phyloP scores from a whole-genome alignment of 2,888 invertebrate species.

The Latrodectus hesperus region DNA sequence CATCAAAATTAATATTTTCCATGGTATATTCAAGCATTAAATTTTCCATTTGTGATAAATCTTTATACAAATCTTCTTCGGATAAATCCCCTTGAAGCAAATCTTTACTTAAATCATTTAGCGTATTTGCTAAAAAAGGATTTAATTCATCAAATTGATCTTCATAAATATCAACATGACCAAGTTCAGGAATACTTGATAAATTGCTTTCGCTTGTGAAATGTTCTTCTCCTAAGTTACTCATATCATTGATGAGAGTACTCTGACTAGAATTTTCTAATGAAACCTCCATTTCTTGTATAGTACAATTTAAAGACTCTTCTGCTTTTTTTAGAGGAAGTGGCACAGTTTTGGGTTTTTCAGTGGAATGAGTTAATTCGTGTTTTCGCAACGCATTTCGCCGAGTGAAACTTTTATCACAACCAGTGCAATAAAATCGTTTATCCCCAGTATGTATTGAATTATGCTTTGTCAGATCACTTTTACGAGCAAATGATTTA shows the following conservation, averaged over 20 bases:
- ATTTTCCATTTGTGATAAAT: constrained; percentile 25
- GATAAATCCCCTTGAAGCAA: constrained; percentile 31
- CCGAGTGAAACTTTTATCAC: constrained; percentile 28
- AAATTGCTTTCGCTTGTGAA: background rate
- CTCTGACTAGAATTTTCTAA: no score
- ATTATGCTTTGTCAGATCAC: constrained; percentile 38
- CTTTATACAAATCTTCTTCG: constrained; percentile 24
- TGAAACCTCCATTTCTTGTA: background rate
- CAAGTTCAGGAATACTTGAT: background rate
- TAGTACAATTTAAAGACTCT: background rate
- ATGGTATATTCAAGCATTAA: constrained; percentile 29
- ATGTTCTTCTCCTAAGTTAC: no score
- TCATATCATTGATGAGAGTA: no score
- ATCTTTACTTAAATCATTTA: constrained; percentile 16
- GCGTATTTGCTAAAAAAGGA: constrained; percentile 6
- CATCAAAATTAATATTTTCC: constrained; percentile 9
- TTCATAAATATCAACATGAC: constrained; percentile 26
- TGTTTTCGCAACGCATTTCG: constrained; percentile 34
- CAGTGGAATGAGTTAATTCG: constrained; percentile 16
- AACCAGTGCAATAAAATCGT: constrained; percentile 22
- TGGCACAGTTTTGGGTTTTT: background rate
- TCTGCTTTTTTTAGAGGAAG: no score
- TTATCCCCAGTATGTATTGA: constrained; percentile 40
- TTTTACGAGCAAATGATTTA: constrained; percentile 46
- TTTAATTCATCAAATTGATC: constrained; percentile 12